These are phyloP conservation scores for Bos javanicus DNA, from an alignment of 2,113 vertebrate species.

Conservation along the genomic window DNA sequence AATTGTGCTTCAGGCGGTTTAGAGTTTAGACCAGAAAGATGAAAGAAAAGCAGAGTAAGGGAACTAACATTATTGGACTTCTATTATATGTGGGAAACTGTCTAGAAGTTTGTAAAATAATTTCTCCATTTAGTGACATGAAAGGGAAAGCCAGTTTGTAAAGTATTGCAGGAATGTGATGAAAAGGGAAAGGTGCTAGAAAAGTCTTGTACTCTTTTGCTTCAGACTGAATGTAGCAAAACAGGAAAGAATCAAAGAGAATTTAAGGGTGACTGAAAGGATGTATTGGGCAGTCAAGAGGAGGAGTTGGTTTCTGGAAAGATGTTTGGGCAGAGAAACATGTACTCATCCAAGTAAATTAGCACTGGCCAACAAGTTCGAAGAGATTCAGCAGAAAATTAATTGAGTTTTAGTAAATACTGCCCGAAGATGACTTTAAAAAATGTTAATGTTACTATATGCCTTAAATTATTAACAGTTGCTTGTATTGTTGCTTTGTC, in stretches of 20 bases:
- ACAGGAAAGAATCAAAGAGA: background rate
- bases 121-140: background rate
- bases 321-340: background rate
- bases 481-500: background rate
- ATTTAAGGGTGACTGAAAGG: background rate
- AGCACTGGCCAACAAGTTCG: background rate
- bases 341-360: background rate
- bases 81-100: background rate
- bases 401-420: background rate
- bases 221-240: background rate
- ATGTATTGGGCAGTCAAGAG: background rate
- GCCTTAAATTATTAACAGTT: background rate
- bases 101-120: background rate
- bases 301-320: background rate
- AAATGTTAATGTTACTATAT: background rate
- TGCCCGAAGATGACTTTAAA: background rate
- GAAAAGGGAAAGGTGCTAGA: background rate
- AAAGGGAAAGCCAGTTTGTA: background rate
- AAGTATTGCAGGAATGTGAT: background rate
- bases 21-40: background rate
- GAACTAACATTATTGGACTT: background rate
- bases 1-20: background rate
- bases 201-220: background rate
- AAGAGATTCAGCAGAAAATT: background rate
- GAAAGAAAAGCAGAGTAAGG: background rate